Evolutionary conservation across 1,140 invertebrate species (phyloP).

Genomic region (Achroia grisella): DNA sequence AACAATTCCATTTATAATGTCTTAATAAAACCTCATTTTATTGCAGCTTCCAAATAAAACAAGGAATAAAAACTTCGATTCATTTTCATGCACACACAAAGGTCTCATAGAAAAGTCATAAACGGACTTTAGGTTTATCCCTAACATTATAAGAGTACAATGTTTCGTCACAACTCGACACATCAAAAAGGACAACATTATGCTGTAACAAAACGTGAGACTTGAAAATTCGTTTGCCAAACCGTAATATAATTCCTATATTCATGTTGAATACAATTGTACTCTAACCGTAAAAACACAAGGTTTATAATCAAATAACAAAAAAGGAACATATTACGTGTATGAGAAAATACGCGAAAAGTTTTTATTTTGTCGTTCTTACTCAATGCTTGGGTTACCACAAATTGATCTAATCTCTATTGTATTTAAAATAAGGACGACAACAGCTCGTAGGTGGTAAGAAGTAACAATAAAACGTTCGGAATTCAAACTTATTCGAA

Average conservation of each 20-base stretch:
- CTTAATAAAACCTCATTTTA: constrained; percentile 26
- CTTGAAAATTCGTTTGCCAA: constrained; percentile 18
- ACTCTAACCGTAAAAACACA: constrained; percentile 3
- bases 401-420: constrained; percentile 23
- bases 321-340: constrained; percentile 15
- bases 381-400: constrained; percentile 33
- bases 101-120: constrained; percentile 56
- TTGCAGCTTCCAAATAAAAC: constrained; percentile 46
- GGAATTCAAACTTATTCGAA: constrained; percentile 65
- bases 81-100: constrained; percentile 40
- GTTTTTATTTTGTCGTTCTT: constrained; percentile 60
- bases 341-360: constrained; percentile 32
- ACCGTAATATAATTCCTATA: neutral
- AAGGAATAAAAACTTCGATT: constrained; percentile 57
- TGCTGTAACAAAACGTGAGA: constrained; percentile 54
- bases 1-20: neutral
- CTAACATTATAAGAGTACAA: constrained; percentile 59
- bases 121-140: constrained; percentile 62
- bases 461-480: constrained; percentile 50
- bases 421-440: constrained; percentile 12
- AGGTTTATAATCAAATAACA: constrained; percentile 12
- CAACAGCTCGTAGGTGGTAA: constrained; percentile 5
- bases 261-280: constrained; percentile 2
- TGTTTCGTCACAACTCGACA: constrained; percentile 39
- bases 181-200: constrained; percentile 55